Conservation (phyloP, 2,888 invertebrate species). For the Amiota minor region DNA sequence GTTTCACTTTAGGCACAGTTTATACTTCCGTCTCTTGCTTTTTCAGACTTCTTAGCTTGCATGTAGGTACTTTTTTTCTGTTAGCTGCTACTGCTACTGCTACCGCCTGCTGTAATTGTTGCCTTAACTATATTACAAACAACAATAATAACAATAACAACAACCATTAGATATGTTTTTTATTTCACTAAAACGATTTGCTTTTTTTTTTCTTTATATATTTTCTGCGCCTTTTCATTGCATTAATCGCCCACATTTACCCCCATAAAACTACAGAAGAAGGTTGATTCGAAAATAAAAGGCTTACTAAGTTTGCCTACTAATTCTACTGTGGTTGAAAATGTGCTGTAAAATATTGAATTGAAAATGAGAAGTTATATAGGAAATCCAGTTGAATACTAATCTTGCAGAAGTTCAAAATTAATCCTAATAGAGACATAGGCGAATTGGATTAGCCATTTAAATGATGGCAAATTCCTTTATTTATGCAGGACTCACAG, state of each 20-base stretch:
- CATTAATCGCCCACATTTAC: constrained; percentile 13
- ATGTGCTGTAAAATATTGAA: too few relatives aligned
- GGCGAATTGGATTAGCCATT: too few relatives aligned
- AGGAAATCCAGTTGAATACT: too few relatives aligned
- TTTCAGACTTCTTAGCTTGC: background rate
- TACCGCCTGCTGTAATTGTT: constrained; percentile 18
- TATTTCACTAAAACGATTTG: constrained; percentile 52
- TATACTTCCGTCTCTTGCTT: constrained; percentile 25
- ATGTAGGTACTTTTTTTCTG: background rate
- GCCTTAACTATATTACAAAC: constrained; percentile 26
- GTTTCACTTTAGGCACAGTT: constrained; percentile 13
- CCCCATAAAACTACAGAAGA: background rate
- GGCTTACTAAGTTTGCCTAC: too few relatives aligned
- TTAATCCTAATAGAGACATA: too few relatives aligned
- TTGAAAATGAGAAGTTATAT: too few relatives aligned
- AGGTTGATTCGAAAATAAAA: background rate
- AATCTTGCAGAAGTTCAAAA: too few relatives aligned
- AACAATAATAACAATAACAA: background rate
- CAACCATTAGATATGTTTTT: constrained; percentile 33
- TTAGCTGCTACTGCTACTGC: background rate
- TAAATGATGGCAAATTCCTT: too few relatives aligned
- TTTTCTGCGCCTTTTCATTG: constrained; percentile 40
- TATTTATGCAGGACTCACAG: too few relatives aligned
- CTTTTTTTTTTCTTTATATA: constrained; percentile 29
- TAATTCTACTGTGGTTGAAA: too few relatives aligned